Percentiles rank a stretch among this genome's conserved stretches.
Conservation (phyloP, 2,888 invertebrate species). For the Hirudinaria manillensis region DNA sequence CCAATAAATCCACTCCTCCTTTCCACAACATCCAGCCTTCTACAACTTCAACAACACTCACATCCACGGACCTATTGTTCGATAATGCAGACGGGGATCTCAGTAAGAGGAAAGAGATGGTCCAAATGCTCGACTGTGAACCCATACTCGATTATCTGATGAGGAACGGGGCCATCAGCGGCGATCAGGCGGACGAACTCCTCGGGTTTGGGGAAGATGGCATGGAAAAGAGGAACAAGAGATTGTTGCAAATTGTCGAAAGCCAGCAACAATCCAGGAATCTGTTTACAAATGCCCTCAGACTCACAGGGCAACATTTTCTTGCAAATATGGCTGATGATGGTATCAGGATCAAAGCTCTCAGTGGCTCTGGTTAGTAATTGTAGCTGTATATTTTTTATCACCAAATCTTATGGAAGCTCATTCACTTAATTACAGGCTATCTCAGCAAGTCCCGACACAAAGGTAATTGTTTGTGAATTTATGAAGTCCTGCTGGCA, state of each 20-base stretch:
- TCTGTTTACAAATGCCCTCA: slow-evolving; percentile 50
- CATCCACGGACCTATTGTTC: background rate
- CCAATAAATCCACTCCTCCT: too few relatives aligned
- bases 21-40: too few relatives aligned
- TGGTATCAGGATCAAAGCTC: slow-evolving; percentile 38
- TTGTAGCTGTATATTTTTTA: background rate
- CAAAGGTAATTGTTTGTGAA: slow-evolving; percentile 30
- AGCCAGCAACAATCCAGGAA: slow-evolving; percentile 40
- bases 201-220: background rate
- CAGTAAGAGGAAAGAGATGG: slow-evolving; percentile 43
- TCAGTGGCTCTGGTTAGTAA: slow-evolving; percentile 33
- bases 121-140: slow-evolving; percentile 47
- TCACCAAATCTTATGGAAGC: background rate
- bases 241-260: slow-evolving; percentile 47
- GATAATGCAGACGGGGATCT: background rate
- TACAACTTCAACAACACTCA: background rate
- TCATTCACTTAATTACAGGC: slow-evolving; percentile 26
- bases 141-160: slow-evolving; percentile 50
- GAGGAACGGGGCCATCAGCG: slow-evolving; percentile 46
- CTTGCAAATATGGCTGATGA: slow-evolving; percentile 50
- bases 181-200: background rate
- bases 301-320: slow-evolving; percentile 50
- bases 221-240: slow-evolving; percentile 42
- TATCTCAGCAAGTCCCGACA: slow-evolving; percentile 35
- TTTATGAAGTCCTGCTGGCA: background rate